These are phyloP conservation scores for Drosophila bifasciata DNA, from an alignment of 1,140 invertebrate genomes.

Conservation along the genomic window DNA sequence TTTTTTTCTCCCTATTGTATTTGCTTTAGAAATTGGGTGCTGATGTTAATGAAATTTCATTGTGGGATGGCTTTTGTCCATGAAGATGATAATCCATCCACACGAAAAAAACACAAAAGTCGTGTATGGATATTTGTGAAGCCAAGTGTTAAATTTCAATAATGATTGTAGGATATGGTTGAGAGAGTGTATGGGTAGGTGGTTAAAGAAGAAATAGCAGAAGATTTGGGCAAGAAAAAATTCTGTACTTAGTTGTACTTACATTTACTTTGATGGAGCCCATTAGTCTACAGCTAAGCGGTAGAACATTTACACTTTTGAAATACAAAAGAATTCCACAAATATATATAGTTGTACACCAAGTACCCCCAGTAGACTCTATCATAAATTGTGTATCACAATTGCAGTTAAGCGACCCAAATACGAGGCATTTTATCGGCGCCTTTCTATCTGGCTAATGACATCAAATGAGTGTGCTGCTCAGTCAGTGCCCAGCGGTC, in stretches of 20 bases:
- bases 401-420: constrained; percentile 16
- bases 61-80: constrained; percentile 37
- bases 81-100: constrained; percentile 34
- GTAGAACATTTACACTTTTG: no score
- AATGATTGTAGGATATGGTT: constrained; percentile 9
- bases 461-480: constrained; percentile 42
- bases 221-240: no score
- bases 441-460: constrained; percentile 65
- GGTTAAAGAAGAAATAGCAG: no score
- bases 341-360: constrained; percentile 3
- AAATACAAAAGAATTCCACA: no score
- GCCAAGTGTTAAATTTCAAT: constrained; percentile 62
- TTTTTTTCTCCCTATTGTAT: constrained; percentile 51
- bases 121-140: constrained; percentile 63
- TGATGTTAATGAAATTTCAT: constrained; percentile 54
- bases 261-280: no score
- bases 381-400: constrained; percentile 26
- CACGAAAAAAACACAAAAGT: constrained; percentile 32
- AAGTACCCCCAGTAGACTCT: constrained; percentile 17
- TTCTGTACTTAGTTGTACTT: no score
- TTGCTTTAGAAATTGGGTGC: constrained; percentile 46
- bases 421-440: constrained; percentile 46
- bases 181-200: no score
- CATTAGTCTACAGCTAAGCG: no score
- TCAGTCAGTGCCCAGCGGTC: constrained; percentile 17